phyloP scores from a whole-genome alignment of 2,113 vertebrate genomes.

The Procapra przewalskii region DNA sequence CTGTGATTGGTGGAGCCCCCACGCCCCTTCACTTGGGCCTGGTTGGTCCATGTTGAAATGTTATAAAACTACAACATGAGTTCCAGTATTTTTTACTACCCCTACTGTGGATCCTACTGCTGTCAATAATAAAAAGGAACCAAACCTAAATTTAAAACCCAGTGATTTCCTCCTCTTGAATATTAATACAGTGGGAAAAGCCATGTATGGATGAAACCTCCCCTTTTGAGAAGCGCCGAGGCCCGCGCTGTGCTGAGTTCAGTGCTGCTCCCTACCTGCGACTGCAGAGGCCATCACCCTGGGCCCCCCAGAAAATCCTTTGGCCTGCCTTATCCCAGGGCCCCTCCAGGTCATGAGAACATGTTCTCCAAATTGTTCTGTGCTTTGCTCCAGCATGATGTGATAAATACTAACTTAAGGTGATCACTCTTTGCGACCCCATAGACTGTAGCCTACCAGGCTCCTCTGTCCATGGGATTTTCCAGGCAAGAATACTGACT shows the following conservation, averaged over 20 bases:
- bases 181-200: background rate
- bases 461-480: no score
- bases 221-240: background rate
- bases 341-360: background rate
- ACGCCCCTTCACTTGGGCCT: rapidly evolving
- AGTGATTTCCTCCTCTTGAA: background rate
- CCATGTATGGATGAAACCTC: background rate
- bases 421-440: no score
- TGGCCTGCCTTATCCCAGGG: background rate
- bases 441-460: no score
- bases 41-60: background rate
- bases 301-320: rapidly evolving
- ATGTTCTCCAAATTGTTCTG: background rate
- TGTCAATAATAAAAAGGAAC: background rate
- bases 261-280: rapidly evolving
- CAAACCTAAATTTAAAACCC: background rate
- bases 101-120: background rate
- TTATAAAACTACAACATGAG: background rate
- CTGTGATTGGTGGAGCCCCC: rapidly evolving
- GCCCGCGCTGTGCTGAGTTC: rapidly evolving
- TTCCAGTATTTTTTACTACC: background rate
- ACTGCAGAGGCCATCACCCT: background rate
- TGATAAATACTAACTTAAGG: background rate
- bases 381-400: background rate
- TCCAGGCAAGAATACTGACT: no score